These are phyloP conservation scores for Ophiodon elongatus DNA, from an alignment of 2,113 vertebrate species.

Conservation along the genomic window DNA sequence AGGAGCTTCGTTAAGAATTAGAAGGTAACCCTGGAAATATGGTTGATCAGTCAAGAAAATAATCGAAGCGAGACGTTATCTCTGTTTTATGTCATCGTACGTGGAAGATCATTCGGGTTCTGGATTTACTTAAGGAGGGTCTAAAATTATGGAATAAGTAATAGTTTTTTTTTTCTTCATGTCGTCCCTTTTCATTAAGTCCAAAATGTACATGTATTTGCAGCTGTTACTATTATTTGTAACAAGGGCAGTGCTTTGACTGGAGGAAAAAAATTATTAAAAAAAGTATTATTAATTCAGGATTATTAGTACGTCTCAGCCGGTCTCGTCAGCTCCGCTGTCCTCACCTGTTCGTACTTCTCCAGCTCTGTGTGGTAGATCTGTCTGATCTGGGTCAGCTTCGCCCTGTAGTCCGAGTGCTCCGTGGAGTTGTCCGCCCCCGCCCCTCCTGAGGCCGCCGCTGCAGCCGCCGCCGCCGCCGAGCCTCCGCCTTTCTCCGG, in stretches of 20 bases:
- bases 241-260: background rate
- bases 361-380: conserved; percentile 99
- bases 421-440: conserved; percentile 94
- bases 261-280: too few species aligned
- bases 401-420: conserved; percentile 97
- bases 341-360: conserved; percentile 97
- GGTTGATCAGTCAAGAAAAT: background rate
- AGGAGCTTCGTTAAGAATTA: background rate
- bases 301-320: background rate
- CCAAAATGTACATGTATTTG: too few species aligned
- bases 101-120: background rate
- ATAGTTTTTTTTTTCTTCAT: background rate
- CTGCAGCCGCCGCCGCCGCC: conserved; percentile 88
- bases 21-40: background rate
- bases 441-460: conserved; percentile 89
- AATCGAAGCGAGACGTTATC: background rate
- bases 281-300: too few species aligned
- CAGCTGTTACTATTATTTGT: background rate
- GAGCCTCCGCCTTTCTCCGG: conserved; percentile 96
- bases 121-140: background rate
- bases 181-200: background rate
- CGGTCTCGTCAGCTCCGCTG: background rate
- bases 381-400: conserved; percentile 96
- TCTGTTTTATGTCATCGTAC: background rate
- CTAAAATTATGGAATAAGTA: background rate